Conservation (phyloP, 2,888 invertebrate genomes). For the Tenthredo notha region DNA sequence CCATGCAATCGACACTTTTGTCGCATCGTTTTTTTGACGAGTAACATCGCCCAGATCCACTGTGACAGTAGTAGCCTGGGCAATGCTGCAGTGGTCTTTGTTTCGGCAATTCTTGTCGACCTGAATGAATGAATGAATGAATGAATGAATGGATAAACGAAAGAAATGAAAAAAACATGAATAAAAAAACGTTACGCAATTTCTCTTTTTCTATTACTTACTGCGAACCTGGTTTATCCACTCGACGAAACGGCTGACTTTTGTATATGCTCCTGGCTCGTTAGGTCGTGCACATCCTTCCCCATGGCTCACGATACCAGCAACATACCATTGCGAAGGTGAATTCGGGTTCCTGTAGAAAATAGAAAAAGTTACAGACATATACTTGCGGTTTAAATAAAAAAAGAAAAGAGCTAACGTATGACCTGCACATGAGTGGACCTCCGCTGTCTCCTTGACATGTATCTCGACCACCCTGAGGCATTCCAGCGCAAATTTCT, state of each 20-base stretch:
- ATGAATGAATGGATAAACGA: neutral
- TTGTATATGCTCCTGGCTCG: constrained; percentile 91
- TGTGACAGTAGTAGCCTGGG: constrained; percentile 87
- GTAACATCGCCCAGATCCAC: constrained; percentile 85
- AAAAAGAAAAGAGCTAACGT: neutral
- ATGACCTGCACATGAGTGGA: constrained; percentile 86
- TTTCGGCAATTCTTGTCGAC: constrained; percentile 78
- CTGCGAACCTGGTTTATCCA: constrained; percentile 86
- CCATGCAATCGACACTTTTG: constrained; percentile 87
- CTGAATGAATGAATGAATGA: constrained; percentile 70
- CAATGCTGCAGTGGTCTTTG: constrained; percentile 83
- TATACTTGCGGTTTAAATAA: neutral
- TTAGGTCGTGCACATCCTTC: constrained; percentile 90
- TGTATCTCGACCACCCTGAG: constrained; percentile 89
- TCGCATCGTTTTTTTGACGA: constrained; percentile 85
- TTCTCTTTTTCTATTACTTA: constrained; percentile 74
- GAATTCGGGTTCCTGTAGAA: constrained; percentile 82
- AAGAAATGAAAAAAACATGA: neutral
- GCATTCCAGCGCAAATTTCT: constrained; percentile 89
- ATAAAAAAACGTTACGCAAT: neutral
- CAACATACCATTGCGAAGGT: constrained; percentile 88
- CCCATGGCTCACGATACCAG: constrained; percentile 92
- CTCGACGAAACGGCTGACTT: constrained; percentile 86
- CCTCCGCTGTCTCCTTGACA: constrained; percentile 94
- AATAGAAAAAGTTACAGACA: constrained; percentile 7